A percentile compares a stretch with the other conserved stretches of the same genome.
phyloP scores from a whole-genome alignment of 1,140 invertebrate genomes.

The Thaumetopoea pityocampa region DNA sequence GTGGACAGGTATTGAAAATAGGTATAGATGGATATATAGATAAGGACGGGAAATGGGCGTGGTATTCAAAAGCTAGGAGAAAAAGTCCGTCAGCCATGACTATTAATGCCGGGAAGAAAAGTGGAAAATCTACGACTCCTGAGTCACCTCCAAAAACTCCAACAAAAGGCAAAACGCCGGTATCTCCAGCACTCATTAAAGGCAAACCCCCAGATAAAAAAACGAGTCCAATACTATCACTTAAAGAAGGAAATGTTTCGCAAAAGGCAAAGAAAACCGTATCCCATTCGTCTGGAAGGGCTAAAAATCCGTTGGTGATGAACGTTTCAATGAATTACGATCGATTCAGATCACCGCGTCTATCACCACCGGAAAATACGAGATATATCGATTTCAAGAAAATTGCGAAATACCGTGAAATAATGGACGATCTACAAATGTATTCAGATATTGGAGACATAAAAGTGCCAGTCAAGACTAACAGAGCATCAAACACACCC shows the following conservation, averaged over 20 bases:
- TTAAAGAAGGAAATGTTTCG: neutral
- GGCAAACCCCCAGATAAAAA: conserved; percentile 17
- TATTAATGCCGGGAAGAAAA: too few relatives aligned
- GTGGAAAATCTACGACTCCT: conserved; percentile 34
- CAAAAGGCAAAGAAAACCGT: conserved; percentile 31
- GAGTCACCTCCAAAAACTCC: neutral
- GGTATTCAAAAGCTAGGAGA: conserved; percentile 45
- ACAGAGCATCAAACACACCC: conserved; percentile 54
- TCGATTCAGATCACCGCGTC: conserved; percentile 18
- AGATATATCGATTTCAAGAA: conserved; percentile 32
- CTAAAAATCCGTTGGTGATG: conserved; percentile 43
- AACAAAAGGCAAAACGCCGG: neutral
- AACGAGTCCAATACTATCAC: conserved; percentile 12
- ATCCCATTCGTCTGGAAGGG: conserved; percentile 24
- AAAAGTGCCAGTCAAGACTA: conserved; percentile 37
- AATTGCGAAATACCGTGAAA: conserved; percentile 50
- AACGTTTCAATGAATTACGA: conserved; percentile 35
- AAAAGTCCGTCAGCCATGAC: too few relatives aligned
- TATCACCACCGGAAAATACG: conserved; percentile 8
- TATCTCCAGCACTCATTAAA: conserved; percentile 10
- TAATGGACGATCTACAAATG: conserved; percentile 46
- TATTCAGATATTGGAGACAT: conserved; percentile 44
- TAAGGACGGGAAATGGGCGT: conserved; percentile 61
- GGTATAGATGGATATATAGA: conserved; percentile 64
- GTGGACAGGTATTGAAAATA: conserved; percentile 42